A percentile compares a stretch with the other conserved stretches of the same genome.
These are phyloP conservation scores for Caenorhabditis imperialis DNA, from an alignment of 2,888 invertebrate species.

Conservation along the genomic window DNA sequence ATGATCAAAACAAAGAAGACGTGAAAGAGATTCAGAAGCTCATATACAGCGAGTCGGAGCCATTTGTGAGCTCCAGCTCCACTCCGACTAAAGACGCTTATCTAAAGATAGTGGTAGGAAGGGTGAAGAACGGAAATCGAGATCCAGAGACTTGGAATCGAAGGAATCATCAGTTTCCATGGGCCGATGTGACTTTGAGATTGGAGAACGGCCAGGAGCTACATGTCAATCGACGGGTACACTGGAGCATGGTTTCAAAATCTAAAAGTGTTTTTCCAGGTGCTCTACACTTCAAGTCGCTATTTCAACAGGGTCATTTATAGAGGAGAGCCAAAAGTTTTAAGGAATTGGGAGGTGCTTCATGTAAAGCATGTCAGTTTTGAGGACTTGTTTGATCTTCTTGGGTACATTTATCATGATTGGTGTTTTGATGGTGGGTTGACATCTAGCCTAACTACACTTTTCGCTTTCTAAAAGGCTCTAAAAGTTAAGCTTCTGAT, in stretches of 20 bases:
- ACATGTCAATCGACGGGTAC: conserved; percentile 16
- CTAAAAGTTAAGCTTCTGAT: too few species aligned
- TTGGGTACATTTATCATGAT: conserved; percentile 18
- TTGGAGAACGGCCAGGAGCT: conserved; percentile 15
- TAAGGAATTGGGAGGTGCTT: conserved; percentile 2
- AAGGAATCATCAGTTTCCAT: conserved; percentile 18
- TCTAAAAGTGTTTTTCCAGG: conserved; percentile 1
- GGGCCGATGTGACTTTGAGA: conserved; percentile 10
- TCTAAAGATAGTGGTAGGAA: neutral
- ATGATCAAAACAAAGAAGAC: too few species aligned
- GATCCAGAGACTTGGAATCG: conserved; percentile 10
- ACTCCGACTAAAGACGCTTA: too few species aligned
- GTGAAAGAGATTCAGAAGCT: too few species aligned
- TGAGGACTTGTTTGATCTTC: conserved; percentile 23
- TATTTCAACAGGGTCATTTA: conserved; percentile 11
- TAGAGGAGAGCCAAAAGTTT: neutral
- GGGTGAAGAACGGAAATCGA: neutral
- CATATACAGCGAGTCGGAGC: too few species aligned
- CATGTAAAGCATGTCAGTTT: conserved; percentile 11
- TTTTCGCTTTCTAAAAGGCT: too few species aligned
- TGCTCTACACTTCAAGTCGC: conserved; percentile 3
- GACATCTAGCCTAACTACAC: neutral
- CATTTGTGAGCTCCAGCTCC: too few species aligned
- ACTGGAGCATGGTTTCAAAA: neutral
- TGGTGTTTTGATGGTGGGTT: conserved; percentile 18